phyloP scores from a whole-genome alignment of 2,113 vertebrate species.

The Pteruthius melanotis region DNA sequence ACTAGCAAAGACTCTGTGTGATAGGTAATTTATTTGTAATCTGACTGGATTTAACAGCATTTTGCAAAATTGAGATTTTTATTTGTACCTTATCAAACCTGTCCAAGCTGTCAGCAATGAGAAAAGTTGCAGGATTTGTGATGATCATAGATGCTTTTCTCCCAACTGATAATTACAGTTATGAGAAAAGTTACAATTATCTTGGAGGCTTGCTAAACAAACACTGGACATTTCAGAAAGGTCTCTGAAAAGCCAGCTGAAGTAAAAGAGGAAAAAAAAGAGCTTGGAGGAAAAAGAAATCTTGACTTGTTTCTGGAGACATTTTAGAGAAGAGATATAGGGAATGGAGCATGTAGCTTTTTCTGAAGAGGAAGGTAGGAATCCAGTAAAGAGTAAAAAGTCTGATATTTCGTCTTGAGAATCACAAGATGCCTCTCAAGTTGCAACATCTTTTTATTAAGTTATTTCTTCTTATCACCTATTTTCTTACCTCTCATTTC shows the following conservation, averaged over 20 bases:
- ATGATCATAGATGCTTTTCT: neutral
- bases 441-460: neutral
- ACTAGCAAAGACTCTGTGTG: neutral
- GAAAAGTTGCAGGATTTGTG: neutral
- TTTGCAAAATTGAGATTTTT: neutral
- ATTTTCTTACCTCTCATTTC: neutral
- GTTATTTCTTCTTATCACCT: neutral
- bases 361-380: neutral
- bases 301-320: neutral
- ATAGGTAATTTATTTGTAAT: neutral
- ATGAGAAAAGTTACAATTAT: neutral
- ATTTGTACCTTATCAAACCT: neutral
- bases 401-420: neutral
- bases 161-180: neutral
- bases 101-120: neutral
- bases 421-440: neutral
- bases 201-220: neutral
- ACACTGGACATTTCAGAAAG: neutral
- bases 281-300: neutral
- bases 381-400: neutral
- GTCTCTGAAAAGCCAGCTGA: neutral
- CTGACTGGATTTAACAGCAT: neutral
- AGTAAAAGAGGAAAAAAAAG: neutral
- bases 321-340: neutral
- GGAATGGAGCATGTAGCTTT: neutral